Evolutionary conservation across 2,113 vertebrate genomes (phyloP).

Genomic region (Cygnus atratus): DNA sequence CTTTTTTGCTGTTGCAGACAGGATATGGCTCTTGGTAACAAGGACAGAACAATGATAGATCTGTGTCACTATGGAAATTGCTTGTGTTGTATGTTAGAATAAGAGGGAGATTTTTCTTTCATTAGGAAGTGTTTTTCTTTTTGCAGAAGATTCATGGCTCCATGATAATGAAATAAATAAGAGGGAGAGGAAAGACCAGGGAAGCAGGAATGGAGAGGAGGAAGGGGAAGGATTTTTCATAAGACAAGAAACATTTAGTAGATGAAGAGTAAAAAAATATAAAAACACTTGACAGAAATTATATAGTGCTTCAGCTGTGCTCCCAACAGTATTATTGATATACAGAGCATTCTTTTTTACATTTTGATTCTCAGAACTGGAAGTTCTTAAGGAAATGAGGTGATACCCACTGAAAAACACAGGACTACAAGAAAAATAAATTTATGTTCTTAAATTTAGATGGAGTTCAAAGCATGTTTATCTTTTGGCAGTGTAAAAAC

Average conservation of each 20-base stretch:
- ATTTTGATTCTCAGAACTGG: neutral
- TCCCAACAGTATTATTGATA: neutral
- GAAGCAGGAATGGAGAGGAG: neutral
- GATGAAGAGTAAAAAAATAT: neutral
- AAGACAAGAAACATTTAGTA: neutral
- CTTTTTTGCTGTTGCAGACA: neutral
- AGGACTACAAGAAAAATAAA: neutral
- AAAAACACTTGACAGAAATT: neutral
- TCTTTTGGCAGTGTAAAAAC: neutral
- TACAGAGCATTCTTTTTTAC: neutral
- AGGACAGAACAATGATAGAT: neutral
- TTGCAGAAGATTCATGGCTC: neutral
- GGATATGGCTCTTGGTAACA: neutral
- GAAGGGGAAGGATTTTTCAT: neutral
- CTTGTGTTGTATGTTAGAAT: neutral
- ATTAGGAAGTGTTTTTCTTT: neutral
- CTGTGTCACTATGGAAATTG: neutral
- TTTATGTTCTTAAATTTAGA: neutral
- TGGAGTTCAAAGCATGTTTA: neutral
- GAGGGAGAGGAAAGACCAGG: neutral
- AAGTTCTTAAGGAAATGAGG: neutral
- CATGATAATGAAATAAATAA: neutral
- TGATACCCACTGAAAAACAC: neutral
- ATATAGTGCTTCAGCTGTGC: neutral
- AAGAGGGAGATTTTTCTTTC: neutral